These are phyloP conservation scores for Dolichallabes microphthalmus DNA, from an alignment of 2,113 vertebrate species.

Conservation along the genomic window DNA sequence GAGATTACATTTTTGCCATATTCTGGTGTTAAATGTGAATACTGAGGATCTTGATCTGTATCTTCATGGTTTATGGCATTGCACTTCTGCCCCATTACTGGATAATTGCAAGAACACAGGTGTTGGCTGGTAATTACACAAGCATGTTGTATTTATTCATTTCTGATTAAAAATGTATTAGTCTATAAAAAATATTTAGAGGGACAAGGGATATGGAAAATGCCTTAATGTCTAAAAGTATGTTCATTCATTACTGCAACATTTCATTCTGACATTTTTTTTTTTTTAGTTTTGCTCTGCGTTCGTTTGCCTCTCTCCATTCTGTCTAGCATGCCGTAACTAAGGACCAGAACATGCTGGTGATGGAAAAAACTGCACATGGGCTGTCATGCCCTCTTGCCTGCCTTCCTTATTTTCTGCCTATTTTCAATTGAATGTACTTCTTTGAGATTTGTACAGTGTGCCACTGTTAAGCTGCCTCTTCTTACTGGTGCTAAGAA, in stretches of 20 bases:
- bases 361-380: slow-evolving; percentile 69
- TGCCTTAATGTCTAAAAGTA: slow-evolving; percentile 54
- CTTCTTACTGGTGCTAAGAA: slow-evolving; percentile 95
- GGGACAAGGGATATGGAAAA: slow-evolving; percentile 16
- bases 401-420: slow-evolving; percentile 84
- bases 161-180: not conserved
- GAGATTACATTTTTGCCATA: not conserved
- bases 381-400: slow-evolving; percentile 73
- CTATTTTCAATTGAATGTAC: slow-evolving; percentile 99
- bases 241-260: slow-evolving; percentile 63
- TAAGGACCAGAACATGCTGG: slow-evolving; percentile 74
- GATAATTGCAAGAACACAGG: not conserved
- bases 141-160: not conserved
- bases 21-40: not conserved
- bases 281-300: slow-evolving; percentile 59
- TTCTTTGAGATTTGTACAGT: slow-evolving; percentile 78
- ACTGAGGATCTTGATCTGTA: not conserved
- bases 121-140: not conserved
- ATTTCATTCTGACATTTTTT: slow-evolving; percentile 60
- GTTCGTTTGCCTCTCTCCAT: slow-evolving; percentile 52
- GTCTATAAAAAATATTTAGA: slow-evolving; percentile 4
- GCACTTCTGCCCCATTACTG: not conserved
- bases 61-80: not conserved
- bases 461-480: slow-evolving; percentile 95
- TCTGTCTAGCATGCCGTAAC: slow-evolving; percentile 70